A percentile compares a stretch with the other conserved stretches of the same genome.
phyloP scores from a whole-genome alignment of 2,888 invertebrate genomes.

The Ellobium chinense region DNA sequence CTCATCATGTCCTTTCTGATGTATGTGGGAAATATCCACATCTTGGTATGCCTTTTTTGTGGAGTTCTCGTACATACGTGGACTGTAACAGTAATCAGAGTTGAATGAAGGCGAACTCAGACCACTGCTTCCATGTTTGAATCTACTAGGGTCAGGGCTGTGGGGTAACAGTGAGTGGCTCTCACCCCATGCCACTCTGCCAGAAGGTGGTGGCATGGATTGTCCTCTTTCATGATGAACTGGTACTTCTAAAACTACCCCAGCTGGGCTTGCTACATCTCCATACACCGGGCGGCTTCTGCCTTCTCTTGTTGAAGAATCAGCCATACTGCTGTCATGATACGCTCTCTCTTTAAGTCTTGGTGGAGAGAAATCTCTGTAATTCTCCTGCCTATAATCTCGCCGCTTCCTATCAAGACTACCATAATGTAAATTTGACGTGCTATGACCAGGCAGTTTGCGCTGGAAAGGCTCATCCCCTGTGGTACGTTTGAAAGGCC shows the following conservation, averaged over 20 bases:
- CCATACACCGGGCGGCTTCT: conserved; percentile 4
- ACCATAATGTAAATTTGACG: conserved; percentile 53
- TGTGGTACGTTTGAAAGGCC: conserved; percentile 12
- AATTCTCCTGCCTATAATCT: conserved; percentile 37
- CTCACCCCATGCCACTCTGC: conserved; percentile 46
- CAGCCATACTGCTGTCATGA: background rate
- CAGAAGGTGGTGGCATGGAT: conserved; percentile 30
- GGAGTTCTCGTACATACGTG: conserved; percentile 62
- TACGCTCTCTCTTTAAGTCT: conserved; percentile 23
- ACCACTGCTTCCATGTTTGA: conserved; percentile 66
- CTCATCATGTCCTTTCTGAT: conserved; percentile 44
- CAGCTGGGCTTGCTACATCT: conserved; percentile 9
- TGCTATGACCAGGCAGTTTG: background rate
- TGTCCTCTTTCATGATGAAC: conserved; percentile 34
- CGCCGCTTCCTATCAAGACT: conserved; percentile 63
- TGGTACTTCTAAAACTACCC: conserved; percentile 34
- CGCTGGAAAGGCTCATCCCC: conserved; percentile 41
- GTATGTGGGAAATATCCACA: conserved; percentile 32
- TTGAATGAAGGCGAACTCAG: conserved; percentile 46
- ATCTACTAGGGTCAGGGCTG: conserved; percentile 50
- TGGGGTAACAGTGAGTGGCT: conserved; percentile 43
- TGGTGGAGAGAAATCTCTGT: conserved; percentile 41
- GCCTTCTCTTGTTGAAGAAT: no score
- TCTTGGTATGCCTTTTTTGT: conserved; percentile 38
- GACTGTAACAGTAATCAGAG: conserved; percentile 68